These are phyloP conservation scores for Tenualosa ilisha DNA, from an alignment of 2,797 vertebrate species.

Conservation along the genomic window DNA sequence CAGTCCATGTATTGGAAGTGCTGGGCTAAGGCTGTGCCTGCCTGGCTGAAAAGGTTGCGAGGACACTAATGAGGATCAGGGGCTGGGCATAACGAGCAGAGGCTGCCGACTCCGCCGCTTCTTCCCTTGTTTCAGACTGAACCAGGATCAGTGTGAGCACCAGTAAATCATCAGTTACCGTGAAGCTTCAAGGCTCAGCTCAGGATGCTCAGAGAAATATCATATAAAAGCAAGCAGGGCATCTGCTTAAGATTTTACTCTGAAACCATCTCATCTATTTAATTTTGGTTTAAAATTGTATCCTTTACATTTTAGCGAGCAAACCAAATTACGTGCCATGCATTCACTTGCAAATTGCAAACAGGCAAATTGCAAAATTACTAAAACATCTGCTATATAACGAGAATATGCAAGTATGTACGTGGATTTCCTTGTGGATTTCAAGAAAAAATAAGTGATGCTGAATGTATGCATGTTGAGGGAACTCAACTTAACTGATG, in stretches of 20 bases:
- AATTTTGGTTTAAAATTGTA: background rate
- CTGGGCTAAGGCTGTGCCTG: background rate
- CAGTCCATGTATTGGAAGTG: conserved; percentile 68
- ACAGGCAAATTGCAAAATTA: background rate
- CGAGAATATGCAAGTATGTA: background rate
- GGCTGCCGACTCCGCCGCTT: too few species aligned
- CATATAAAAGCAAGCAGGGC: background rate
- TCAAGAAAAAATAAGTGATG: background rate
- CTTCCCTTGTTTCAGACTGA: background rate
- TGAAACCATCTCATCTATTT: background rate
- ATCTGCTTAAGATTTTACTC: background rate
- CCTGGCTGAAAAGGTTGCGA: conserved; percentile 65
- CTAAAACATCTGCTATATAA: background rate
- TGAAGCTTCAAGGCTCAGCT: background rate
- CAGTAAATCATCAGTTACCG: background rate
- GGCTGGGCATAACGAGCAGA: conserved; percentile 68
- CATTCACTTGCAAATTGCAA: background rate
- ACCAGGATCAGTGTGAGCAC: background rate
- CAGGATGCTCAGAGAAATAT: background rate
- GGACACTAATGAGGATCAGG: conserved; percentile 70
- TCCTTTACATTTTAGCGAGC: background rate
- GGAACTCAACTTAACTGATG: too few species aligned
- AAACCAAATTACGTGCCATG: background rate
- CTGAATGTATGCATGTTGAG: background rate
- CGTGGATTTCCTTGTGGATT: background rate